Percentiles rank a stretch among this genome's conserved stretches.
These are phyloP conservation scores for Siniperca undulata DNA, from an alignment of 2,797 vertebrate genomes.

Conservation along the genomic window DNA sequence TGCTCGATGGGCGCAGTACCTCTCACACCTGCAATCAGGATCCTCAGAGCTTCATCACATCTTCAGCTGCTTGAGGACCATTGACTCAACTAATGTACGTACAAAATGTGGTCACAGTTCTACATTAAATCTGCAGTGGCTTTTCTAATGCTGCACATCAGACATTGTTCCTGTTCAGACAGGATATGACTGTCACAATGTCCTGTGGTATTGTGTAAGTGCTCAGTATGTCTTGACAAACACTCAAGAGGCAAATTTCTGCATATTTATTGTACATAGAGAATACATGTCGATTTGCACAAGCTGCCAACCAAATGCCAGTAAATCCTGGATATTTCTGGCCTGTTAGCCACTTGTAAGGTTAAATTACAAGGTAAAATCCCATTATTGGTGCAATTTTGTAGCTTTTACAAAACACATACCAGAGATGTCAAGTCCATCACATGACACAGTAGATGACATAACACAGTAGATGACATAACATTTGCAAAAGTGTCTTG, in stretches of 20 bases:
- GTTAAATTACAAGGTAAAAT: background rate
- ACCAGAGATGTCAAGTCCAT: background rate
- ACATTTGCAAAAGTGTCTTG: background rate
- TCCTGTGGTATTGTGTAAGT: slow-evolving; percentile 44
- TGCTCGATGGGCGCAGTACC: slow-evolving; percentile 87
- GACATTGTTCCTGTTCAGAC: slow-evolving; percentile 9
- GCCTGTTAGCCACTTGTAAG: background rate
- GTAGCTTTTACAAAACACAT: background rate
- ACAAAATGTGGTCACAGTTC: background rate
- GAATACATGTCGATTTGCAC: background rate
- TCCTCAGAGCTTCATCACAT: slow-evolving; percentile 88
- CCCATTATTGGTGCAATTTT: background rate
- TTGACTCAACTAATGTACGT: slow-evolving; percentile 91
- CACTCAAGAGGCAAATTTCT: background rate
- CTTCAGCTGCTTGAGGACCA: slow-evolving; percentile 91
- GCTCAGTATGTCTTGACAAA: slow-evolving; percentile 1
- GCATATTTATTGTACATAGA: background rate
- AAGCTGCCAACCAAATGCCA: background rate
- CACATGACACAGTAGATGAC: background rate
- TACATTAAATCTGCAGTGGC: background rate
- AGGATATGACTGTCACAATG: slow-evolving; percentile 52
- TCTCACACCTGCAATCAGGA: slow-evolving; percentile 87
- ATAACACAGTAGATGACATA: background rate
- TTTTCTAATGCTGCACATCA: background rate
- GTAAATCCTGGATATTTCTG: background rate